Conservation (phyloP, 2,797 vertebrate genomes). For the Dicrostonyx torquatus region DNA sequence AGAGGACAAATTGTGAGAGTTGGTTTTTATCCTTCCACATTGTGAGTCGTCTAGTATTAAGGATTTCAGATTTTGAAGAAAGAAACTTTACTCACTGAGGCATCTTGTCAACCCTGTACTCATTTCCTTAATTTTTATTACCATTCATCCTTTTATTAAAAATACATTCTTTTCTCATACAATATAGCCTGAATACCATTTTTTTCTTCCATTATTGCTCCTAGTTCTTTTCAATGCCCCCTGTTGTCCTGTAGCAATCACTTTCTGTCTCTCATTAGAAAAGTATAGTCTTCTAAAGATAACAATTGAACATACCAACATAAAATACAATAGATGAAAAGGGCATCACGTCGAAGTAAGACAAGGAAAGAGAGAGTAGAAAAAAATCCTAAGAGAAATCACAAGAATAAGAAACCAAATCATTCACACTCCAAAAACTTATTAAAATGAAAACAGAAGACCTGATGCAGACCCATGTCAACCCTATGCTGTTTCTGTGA, state of each 20-base stretch:
- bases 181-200: not conserved
- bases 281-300: not conserved
- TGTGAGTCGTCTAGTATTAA: not conserved
- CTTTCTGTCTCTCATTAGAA: not conserved
- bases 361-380: not conserved
- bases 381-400: not conserved
- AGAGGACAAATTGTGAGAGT: not conserved
- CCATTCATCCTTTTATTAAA: not conserved
- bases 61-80: not conserved
- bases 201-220: not conserved
- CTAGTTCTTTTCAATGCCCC: not conserved
- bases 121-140: not conserved
- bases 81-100: not conserved
- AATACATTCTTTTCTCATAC: not conserved
- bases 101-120: too few species aligned
- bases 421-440: not conserved
- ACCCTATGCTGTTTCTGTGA: not conserved
- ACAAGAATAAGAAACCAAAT: not conserved
- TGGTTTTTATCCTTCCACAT: not conserved
- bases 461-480: too few species aligned
- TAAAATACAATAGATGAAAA: not conserved
- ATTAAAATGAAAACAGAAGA: not conserved
- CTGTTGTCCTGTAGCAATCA: too few species aligned
- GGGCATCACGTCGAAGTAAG: not conserved
- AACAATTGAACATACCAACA: not conserved